These are phyloP conservation scores for Macquaria ambigua DNA, from an alignment of 2,113 vertebrate species.

Conservation along the genomic window DNA sequence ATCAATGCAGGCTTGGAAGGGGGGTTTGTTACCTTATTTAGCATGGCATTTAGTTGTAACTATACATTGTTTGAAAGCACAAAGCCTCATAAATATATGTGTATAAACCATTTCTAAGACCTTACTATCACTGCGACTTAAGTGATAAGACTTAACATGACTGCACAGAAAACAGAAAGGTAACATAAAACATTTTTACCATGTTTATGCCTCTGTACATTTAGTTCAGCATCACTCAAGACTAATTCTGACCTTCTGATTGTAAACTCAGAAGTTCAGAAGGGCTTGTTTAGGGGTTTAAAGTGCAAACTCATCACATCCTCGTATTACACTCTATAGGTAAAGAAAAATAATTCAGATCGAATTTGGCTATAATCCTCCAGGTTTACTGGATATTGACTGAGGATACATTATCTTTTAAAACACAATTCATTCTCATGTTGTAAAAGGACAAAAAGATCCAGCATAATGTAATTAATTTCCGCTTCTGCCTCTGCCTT, in stretches of 20 bases:
- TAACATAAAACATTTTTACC: neutral
- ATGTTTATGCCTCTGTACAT: neutral
- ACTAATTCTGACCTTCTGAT: neutral
- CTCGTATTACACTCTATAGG: neutral
- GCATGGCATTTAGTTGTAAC: neutral
- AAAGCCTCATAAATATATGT: neutral
- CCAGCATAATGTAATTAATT: slow-evolving; percentile 57
- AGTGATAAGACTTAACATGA: neutral
- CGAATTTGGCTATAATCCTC: neutral
- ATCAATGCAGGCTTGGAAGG: neutral
- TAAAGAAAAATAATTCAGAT: neutral
- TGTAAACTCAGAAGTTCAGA: neutral
- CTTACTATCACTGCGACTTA: neutral
- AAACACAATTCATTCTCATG: slow-evolving; percentile 10
- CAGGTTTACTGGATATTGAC: neutral
- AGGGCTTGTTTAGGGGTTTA: neutral
- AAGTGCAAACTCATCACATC: slow-evolving; percentile 5
- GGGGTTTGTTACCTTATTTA: neutral
- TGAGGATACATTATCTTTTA: slow-evolving; percentile 18
- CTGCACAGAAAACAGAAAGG: neutral
- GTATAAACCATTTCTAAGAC: neutral
- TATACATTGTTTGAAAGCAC: neutral
- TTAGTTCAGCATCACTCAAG: neutral
- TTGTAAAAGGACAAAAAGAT: slow-evolving; percentile 32
- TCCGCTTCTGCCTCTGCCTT: slow-evolving; percentile 62